Base-by-base conservation (phyloP, 2,888 invertebrate species). In the Cerastoderma edule region DNA sequence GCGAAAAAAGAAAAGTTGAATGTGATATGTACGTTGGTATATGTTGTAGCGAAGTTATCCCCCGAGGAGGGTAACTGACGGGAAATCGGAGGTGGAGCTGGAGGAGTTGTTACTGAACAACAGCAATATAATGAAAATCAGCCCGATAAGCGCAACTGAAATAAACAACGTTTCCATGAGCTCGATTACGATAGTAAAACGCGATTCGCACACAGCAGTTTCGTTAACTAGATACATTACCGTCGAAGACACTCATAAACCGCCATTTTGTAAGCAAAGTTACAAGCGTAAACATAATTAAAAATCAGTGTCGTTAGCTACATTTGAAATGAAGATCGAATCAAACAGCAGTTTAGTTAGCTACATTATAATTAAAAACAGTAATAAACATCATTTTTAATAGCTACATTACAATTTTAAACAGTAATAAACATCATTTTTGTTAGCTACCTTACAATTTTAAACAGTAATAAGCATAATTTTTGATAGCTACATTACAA, bases 61-160 rank as follows among this genome's bases (percentile, higher is more conserved):
- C 24, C 24, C 24, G 24, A 22, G 1, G 2, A 5, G 2, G 2
- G 1, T 22, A 8, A 2, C n/a, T 13, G 2, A 24, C 24, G n/a
- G 24, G 53, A 24, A 53, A 22, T 53, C n/a, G 19, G n/a, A 5
- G 2, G 5, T 16, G 53, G 24, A 53, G 10, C 1, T 2, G n/a
- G 10, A 4, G 2, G n/a, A 13, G 10, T 53, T 1, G 24, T 22
- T 53, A n/a, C 53, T 28, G 24, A 53, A 53, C 27, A 53, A 24
- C 27, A 53, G 53, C 53, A 53, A 24, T 53, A 53, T 53, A 19
- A 53, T 53, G n/a, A 53, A 53, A 28, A 53, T 53, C 27, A 53
- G 27, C 3, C 53, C 53, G 22, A 53, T 53, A 8, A 53, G 22
- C 13, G 53, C 53, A 24, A 53, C 53, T 53, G 53, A 53, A 53